Evolutionary conservation across 2,113 vertebrate genomes (phyloP), one percentile per base, ranked within the genome.

Genomic region (Sorex araneus): DNA sequence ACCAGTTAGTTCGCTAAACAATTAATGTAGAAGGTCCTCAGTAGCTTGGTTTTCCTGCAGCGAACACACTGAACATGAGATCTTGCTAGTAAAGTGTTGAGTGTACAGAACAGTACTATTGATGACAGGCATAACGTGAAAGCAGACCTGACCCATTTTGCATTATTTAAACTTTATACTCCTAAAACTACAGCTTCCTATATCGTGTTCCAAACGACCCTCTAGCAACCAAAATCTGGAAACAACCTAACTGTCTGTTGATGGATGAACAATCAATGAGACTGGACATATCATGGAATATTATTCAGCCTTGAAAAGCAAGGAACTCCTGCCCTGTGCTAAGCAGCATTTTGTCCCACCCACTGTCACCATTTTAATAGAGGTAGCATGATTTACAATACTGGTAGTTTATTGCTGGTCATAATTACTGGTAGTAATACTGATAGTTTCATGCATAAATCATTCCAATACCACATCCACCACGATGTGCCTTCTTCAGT

Each of bases 1-100:
- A 73, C 76, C 66, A 64, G 40, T 32, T 57, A 75, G 28, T 36
- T 54, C 66, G 36, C 32, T 57, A 78, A 8, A 67, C 36, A 73
- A 6, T 50, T 92, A 73, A 6, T 43, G 90, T 54, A 85, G 63
- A 87, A 94, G 47, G 36, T 57, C 71, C 34, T 67, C 36, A 47
- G 4, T 8, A 45, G n/a, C 27, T 3, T 47, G 45, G 43, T 36
- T 43, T 40, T 27, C 25, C 28, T 50, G 43, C 64, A 30, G 32
- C 54, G 66, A 54, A 12, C 45, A 57, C 25, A 34, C 21, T 9
- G 60, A 30, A 69, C 64, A 25, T 27, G 54, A 86, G 67, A 63
- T n/a, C 10, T 60, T 60, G 70, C 43, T 60, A 67, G 57, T 23
- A 64, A 80, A 28, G 25, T 54, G 67, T 57, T 43, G 70, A 78